Base-by-base conservation (phyloP, 1,140 invertebrate species). In the Drosophila ohnishii region DNA sequence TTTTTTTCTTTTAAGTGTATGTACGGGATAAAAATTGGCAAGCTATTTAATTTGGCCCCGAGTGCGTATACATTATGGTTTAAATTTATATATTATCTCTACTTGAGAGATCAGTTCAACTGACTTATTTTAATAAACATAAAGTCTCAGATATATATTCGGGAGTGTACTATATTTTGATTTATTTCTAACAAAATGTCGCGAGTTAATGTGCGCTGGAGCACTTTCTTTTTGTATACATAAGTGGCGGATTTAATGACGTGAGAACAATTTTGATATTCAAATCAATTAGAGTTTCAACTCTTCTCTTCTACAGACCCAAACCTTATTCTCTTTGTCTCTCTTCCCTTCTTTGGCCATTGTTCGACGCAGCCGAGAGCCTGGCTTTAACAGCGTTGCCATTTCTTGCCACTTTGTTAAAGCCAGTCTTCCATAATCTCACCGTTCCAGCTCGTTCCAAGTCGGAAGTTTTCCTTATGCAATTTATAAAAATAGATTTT, bases 1-100 rank as follows among this genome's bases (percentile, higher is more conserved):
- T 69, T 69, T 66, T 50, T 69, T 69, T 66, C 65, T 69, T 69
- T 69, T 66, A 69, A 69, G 65, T 69, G 65, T 66, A 69, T 25
- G 65, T 30, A 35, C 65, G 62, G 62, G 37, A 42, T 66, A 30
- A 69, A 53, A 69, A 66, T 44, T 69, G 47, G 42, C 37, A 22
- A 53, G 51, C 25, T 19, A 28, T 30, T 69, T 22, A 40, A 53
- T 6, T 53, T 69, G 40, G 22, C n/a, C 32, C 10, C 53, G 16
- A 65, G 65, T 69, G 61, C 30, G 61, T 69, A 30, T 22, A 34
- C 44, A 44, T 19, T 16, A 14, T 14, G 25, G 25, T 16, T 22
- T 8, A 42, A 28, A 16, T 7, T 11, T 53, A 3, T 13, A 45
- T 37, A 28, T 16, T 19, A 51, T 35, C 5, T 7, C 11, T 22